Conservation (phyloP, 2,113 vertebrate genomes). For the Lepus timidus region DNA sequence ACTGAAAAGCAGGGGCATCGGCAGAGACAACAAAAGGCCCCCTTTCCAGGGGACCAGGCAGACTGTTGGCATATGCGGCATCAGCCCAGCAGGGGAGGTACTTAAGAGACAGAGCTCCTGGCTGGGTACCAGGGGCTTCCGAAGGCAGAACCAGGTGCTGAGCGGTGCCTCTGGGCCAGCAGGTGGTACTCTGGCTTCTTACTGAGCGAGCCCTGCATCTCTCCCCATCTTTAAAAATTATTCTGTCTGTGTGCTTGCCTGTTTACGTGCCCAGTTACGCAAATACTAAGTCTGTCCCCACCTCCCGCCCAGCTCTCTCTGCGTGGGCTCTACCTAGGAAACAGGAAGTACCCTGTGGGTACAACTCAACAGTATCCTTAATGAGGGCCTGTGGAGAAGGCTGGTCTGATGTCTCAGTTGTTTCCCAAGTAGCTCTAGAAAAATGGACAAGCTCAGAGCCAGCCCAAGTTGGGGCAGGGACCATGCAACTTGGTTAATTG, state of each 20-base stretch:
- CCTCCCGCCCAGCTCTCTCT: neutral
- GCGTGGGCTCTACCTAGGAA: neutral
- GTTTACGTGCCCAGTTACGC: too few relatives aligned
- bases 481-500: neutral
- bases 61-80: conserved; percentile 68
- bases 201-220: neutral
- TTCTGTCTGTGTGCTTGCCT: neutral
- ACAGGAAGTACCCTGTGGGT: neutral
- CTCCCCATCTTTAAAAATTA: neutral
- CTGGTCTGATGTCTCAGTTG: conserved; percentile 56
- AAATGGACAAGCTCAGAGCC: conserved; percentile 46
- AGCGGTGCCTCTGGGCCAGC: neutral
- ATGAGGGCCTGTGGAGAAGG: conserved; percentile 47
- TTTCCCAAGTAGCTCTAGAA: conserved; percentile 72
- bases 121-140: neutral
- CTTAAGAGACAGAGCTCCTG: conserved; percentile 36
- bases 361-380: neutral
- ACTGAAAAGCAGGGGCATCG: conserved; percentile 32
- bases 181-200: neutral
- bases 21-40: conserved; percentile 52
- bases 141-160: neutral
- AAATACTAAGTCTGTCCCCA: neutral
- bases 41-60: conserved; percentile 20
- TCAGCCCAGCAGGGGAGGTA: neutral
- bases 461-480: neutral